A percentile compares a stretch with the other conserved stretches of the same genome.
These are phyloP conservation scores for Trachymyrmex septentrionalis DNA, from an alignment of 1,140 invertebrate genomes.

Conservation along the genomic window DNA sequence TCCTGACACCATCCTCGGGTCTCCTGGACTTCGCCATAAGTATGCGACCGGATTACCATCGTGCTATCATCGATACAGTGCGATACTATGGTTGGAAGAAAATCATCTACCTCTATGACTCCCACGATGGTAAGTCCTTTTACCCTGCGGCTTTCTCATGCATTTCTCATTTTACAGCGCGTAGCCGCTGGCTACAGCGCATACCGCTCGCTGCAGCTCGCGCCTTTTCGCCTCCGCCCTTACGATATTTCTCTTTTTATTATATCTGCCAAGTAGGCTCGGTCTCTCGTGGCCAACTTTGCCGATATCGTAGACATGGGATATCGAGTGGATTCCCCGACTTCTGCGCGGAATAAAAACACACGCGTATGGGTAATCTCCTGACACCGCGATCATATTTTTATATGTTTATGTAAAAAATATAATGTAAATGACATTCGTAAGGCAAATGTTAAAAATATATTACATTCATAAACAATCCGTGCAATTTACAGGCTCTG, in stretches of 20 bases:
- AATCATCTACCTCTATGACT: conserved; percentile 98
- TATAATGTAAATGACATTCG: background rate
- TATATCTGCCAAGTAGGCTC: conserved; percentile 57
- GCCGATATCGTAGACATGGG: conserved; percentile 58
- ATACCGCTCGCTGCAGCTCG: conserved; percentile 10
- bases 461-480: background rate
- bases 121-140: conserved; percentile 95
- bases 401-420: conserved; percentile 6
- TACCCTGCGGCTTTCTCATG: conserved; percentile 72
- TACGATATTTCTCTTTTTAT: conserved; percentile 74
- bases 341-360: conserved; percentile 39
- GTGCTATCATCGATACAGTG: conserved; percentile 97
- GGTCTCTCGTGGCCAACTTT: conserved; percentile 75
- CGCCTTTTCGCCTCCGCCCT: conserved; percentile 8
- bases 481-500: background rate
- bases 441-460: background rate
- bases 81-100: conserved; percentile 96
- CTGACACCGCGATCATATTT: background rate
- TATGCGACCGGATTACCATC: conserved; percentile 97
- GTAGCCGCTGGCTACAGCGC: conserved; percentile 26
- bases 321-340: conserved; percentile 27
- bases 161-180: conserved; percentile 82
- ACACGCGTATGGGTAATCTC: background rate
- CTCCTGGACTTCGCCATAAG: conserved; percentile 95
- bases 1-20: conserved; percentile 93